Base-by-base conservation (phyloP, 2,113 vertebrate species). In the Colinus virginianus region DNA sequence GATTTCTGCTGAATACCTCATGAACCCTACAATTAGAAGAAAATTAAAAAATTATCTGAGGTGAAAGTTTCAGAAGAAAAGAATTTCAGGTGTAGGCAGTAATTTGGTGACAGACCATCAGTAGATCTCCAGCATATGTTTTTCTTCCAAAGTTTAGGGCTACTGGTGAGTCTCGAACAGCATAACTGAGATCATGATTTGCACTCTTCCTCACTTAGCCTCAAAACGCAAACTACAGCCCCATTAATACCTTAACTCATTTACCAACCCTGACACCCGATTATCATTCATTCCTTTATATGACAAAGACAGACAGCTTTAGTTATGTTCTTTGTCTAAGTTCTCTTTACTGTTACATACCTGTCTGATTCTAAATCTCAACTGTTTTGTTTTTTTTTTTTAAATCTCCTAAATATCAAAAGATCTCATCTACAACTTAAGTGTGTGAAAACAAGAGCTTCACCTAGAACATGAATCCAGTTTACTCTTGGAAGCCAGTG, bases 1-100 rank as follows among this genome's bases (percentile, higher is more conserved):
- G 98, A 94, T 98, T 98, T 89, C 97, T 97, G 93, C 95, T 84
- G 83, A 98, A 98, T 17, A 98, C 98, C 84, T 98, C 98, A 40
- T 98, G 97, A 66, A 97, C 93, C 62, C 98, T 98, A 30, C 18
- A 90, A 85, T 94, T 66, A 86, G 72, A 21, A 46, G 28, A 42
- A 78, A 92, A 45, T 40, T 40, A 40, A 40, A 12, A 40, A 12
- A 40, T 40, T 46, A 56, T 36, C 68, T 66, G 42, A 90, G 32
- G 28, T 72, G 30, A 30, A 77, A 90, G 58, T 38, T n/a, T 90
- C 61, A 69, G 13, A 78, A 74, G 30, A 43, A 80, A 88, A 0
- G 21, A 66, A 76, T 13, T 75, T 94, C 30, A 88, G 23, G 42
- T 34, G 17, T 51, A 61, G 56, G 42, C 26, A 25, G 36, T 28